Conservation (phyloP, 2,888 invertebrate species). For the Amphipyra berbera region DNA sequence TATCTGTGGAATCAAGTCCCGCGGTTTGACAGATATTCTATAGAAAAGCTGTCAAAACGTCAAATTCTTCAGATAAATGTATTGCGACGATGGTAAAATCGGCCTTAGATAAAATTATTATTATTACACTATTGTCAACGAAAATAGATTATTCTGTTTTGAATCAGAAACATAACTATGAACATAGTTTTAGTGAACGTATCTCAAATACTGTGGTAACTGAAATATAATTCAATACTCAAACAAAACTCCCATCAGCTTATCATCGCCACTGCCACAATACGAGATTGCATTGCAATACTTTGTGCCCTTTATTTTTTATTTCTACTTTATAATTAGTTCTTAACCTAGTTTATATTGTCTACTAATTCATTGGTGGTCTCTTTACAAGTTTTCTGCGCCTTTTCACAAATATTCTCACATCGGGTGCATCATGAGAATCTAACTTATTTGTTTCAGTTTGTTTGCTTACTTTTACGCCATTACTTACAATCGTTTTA, state of each 20-base stretch:
- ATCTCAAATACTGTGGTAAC: conserved; percentile 19
- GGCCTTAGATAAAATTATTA: no score
- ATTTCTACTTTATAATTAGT: conserved; percentile 1
- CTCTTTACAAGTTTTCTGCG: conserved; percentile 74
- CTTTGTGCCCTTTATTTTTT: not conserved
- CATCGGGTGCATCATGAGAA: conserved; percentile 76
- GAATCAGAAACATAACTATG: not conserved
- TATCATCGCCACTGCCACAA: not conserved
- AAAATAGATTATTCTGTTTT: no score
- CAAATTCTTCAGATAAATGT: no score
- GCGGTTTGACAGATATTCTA: no score
- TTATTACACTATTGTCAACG: no score
- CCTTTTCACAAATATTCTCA: conserved; percentile 80
- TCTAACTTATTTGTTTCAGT: conserved; percentile 54
- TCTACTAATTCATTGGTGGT: conserved; percentile 41
- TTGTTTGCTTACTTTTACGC: conserved; percentile 42
- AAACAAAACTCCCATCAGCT: not conserved
- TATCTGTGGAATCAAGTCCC: no score
- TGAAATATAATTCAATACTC: conserved; percentile 2
- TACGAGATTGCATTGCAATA: conserved; percentile 5
- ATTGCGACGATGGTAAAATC: no score
- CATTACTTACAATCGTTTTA: conserved; percentile 29
- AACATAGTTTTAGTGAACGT: not conserved
- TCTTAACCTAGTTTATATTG: conserved; percentile 9
- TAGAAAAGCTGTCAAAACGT: no score